These are phyloP conservation scores for Jordanella pulchra DNA, from an alignment of 2,797 vertebrate species.

Conservation along the genomic window DNA sequence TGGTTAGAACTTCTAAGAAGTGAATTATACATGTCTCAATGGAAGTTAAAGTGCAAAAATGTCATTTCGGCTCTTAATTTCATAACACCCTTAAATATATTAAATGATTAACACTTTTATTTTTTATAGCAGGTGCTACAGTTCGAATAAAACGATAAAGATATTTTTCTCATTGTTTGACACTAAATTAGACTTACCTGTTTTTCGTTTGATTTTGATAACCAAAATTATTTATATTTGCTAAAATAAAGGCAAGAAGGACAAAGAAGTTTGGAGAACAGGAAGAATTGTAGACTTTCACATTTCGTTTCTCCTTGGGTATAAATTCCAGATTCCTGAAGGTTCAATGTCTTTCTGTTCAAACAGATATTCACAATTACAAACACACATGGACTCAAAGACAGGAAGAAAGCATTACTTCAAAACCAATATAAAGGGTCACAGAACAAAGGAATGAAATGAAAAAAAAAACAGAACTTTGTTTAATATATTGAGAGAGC, in stretches of 20 bases:
- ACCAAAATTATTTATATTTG: background rate
- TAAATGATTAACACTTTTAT: background rate
- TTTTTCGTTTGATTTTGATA: background rate
- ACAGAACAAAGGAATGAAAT: no score
- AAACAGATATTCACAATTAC: background rate
- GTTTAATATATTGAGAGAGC: no score
- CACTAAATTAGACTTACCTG: background rate
- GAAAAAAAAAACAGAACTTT: no score
- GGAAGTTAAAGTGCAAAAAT: background rate
- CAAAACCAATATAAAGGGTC: background rate
- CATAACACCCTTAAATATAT: background rate
- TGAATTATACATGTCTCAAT: background rate
- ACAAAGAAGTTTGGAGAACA: background rate
- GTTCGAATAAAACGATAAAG: background rate
- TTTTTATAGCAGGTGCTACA: background rate
- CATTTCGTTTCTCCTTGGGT: background rate
- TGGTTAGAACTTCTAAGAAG: slow-evolving; percentile 5
- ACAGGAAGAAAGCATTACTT: background rate
- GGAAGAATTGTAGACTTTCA: background rate
- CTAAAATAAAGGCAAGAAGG: background rate
- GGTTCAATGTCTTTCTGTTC: background rate
- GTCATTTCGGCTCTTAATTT: background rate
- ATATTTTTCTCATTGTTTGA: background rate
- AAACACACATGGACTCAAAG: background rate
- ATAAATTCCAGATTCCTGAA: background rate